A percentile compares a stretch with the other conserved stretches of the same genome.
Evolutionary conservation across 2,797 vertebrate species (phyloP).

Genomic region (Xenops minutus): DNA sequence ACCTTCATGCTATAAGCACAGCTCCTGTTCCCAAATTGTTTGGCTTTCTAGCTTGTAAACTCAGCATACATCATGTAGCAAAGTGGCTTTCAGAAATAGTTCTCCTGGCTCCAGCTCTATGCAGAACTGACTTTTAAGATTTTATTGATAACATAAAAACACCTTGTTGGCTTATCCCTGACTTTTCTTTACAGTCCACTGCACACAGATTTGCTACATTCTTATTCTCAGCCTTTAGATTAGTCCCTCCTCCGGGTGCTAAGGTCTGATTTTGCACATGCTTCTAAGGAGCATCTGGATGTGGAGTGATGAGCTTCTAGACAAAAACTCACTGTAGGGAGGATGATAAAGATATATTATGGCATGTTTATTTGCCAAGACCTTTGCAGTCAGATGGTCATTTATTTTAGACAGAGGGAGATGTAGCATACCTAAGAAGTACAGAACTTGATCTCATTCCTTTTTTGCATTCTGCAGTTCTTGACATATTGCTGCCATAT

Average conservation of each 20-base stretch:
- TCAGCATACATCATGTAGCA: background rate
- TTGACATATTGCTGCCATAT: conserved; percentile 66
- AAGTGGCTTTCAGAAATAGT: conserved; percentile 1
- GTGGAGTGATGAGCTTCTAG: conserved; percentile 23
- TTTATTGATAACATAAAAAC: conserved; percentile 50
- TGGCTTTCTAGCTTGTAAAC: conserved; percentile 1
- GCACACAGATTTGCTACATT: background rate
- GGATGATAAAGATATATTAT: conserved; percentile 33
- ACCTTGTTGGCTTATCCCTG: conserved; percentile 22
- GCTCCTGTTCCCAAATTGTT: background rate
- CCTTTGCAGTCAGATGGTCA: conserved; percentile 20
- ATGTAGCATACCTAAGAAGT: background rate
- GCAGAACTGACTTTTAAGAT: background rate
- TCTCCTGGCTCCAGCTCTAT: background rate
- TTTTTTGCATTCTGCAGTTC: background rate
- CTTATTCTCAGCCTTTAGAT: conserved; percentile 39
- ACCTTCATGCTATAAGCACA: background rate
- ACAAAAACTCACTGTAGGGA: conserved; percentile 41
- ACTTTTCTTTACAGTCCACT: conserved; percentile 3
- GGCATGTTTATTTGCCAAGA: conserved; percentile 39
- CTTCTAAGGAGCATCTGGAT: conserved; percentile 20
- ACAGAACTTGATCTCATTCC: conserved; percentile 7
- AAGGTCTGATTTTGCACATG: background rate
- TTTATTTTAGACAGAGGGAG: conserved; percentile 1
- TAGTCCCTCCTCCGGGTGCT: background rate